Evolutionary conservation across 2,888 invertebrate genomes (phyloP).

Genomic region (Gastrophysa polygoni): DNA sequence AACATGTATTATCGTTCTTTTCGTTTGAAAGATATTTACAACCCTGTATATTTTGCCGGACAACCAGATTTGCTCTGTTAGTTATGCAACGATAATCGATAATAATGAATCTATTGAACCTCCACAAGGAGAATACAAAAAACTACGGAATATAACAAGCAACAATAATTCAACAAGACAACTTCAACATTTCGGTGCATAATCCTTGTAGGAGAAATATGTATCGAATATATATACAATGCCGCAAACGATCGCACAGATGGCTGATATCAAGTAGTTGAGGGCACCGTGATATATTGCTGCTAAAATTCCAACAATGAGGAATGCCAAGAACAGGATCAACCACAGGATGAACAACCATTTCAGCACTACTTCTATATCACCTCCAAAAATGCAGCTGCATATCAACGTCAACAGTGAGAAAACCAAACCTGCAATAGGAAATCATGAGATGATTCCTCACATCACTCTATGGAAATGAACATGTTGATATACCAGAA

Average conservation of each 20-base stretch:
- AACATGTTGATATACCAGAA: too few relatives aligned
- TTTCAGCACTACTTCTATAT: not conserved
- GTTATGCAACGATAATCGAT: too few relatives aligned
- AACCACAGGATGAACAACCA: not conserved
- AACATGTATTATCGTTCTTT: too few relatives aligned
- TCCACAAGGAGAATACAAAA: too few relatives aligned
- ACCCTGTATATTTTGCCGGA: too few relatives aligned
- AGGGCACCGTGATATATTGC: not conserved
- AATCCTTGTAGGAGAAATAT: not conserved
- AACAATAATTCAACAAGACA: too few relatives aligned
- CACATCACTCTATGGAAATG: too few relatives aligned
- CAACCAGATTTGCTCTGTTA: too few relatives aligned
- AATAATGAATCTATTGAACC: too few relatives aligned
- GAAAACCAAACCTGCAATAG: not conserved
- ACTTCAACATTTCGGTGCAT: constrained; percentile 7
- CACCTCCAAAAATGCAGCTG: not conserved
- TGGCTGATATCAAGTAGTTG: not conserved
- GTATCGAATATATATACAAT: constrained; percentile 1
- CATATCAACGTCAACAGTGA: not conserved
- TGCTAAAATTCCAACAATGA: not conserved
- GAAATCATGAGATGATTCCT: too few relatives aligned
- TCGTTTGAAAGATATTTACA: too few relatives aligned
- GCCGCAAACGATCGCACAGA: not conserved
- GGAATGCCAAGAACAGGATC: not conserved
- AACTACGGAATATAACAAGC: too few relatives aligned